Base-by-base conservation (phyloP, 1,140 invertebrate species). In the Saccostrea cuccullata region DNA sequence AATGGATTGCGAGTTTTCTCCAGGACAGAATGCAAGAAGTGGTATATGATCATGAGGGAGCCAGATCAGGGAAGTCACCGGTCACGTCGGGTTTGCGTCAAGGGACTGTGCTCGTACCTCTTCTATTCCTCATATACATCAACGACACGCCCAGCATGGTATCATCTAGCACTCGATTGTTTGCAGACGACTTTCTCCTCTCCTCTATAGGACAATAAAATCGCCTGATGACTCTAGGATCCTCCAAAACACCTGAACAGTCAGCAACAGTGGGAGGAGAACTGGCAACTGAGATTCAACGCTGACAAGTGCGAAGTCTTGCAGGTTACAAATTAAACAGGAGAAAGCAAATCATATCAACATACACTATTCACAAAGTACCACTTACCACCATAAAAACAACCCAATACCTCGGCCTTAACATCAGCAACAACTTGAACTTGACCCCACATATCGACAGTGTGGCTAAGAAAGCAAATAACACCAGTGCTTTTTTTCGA, bases 221-320 rank as follows among this genome's bases (percentile, higher is more conserved):
- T 67, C 26, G 2, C 6, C 15, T 23, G 40, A 55, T 2, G 83
- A 85, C 26, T 8, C 36, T 23, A 26, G 55, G n/a, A 30, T 47
- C 8, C 86, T 87, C 20, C 73, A 87, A 64, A 86, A 26, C 64
- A 86, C 17, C 73, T 82, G 15, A 1, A 84, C n/a, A 40, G 5
- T 4, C 55, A 83, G 17, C 67, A 83, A 60, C 56, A 30, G n/a
- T 89, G 84, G 30, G 88, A 86, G 30, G 11, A 20, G 17, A 26
- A 47, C 26, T 89, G 88, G 88, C 60, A 23, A 3, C 86, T 89
- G 88, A 64, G 86, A 40, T 89, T 86, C 84, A 83, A 47, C 40
- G 40, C 40, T 6, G 40, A 6, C 40, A 47, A 47, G 40, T 47
- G 40, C 40, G 40, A 47, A 47, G 40, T 47, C 40, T 47, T 47